Conservation (phyloP, 2,888 invertebrate genomes). For the Idaea aversata region DNA sequence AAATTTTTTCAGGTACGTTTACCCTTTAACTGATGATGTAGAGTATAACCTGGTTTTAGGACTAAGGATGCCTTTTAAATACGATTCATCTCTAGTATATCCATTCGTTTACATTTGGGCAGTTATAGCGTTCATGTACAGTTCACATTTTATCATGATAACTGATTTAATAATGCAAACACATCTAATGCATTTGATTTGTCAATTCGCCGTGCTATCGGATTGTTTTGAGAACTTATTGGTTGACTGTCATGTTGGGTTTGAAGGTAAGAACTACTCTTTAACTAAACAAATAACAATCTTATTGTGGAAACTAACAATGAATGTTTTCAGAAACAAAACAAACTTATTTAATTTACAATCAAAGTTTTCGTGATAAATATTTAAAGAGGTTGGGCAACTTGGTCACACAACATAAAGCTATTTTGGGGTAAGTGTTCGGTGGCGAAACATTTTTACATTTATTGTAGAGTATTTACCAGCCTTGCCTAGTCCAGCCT, state of each 20-base stretch:
- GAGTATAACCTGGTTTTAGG: slow-evolving; percentile 61
- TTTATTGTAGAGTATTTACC: not conserved
- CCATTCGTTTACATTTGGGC: slow-evolving; percentile 43
- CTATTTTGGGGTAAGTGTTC: slow-evolving; percentile 53
- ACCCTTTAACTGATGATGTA: slow-evolving; percentile 58
- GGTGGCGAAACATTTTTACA: not conserved
- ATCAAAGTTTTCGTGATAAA: slow-evolving; percentile 40
- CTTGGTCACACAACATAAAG: slow-evolving; percentile 59
- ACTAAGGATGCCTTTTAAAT: slow-evolving; percentile 50
- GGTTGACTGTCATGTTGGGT: slow-evolving; percentile 42
- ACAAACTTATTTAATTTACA: slow-evolving; percentile 35
- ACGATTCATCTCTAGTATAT: slow-evolving; percentile 42
- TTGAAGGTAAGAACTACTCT: slow-evolving; percentile 34
- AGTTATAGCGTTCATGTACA: slow-evolving; percentile 46
- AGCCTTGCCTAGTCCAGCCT: no score
- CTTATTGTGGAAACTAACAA: slow-evolving; percentile 18
- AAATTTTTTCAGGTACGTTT: slow-evolving; percentile 51
- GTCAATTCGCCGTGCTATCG: slow-evolving; percentile 55
- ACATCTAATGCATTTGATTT: slow-evolving; percentile 58
- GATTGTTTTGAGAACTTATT: slow-evolving; percentile 61
- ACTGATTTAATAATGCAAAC: slow-evolving; percentile 61
- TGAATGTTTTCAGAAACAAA: slow-evolving; percentile 40
- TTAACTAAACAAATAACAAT: slow-evolving; percentile 11
- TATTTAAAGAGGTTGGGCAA: slow-evolving; percentile 49
- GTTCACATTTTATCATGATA: slow-evolving; percentile 60